Base-by-base conservation (phyloP, 2,113 vertebrate genomes). In the Struthio camelus region DNA sequence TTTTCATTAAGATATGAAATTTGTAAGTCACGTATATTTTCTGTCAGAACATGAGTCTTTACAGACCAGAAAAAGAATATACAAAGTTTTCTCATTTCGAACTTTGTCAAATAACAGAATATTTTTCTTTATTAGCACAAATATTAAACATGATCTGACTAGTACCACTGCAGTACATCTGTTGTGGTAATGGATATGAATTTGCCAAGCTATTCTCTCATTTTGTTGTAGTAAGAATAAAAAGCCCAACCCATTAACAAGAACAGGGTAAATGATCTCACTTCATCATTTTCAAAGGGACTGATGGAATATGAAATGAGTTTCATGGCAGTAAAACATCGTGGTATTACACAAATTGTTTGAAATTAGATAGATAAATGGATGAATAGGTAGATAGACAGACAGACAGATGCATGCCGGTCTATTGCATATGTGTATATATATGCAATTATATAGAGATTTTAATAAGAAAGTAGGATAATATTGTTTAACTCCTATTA, bases 251-350 rank as follows among this genome's bases (percentile, higher is more conserved):
- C 95, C 96, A 96, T 95, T 98, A 93, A 96, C 93, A 97, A 89
- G 89, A 90, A 75, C 78, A 92, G 95, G 44, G 76, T 94, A 97
- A 97, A 95, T 98, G 89, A 97, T 97, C 83, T 85, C 95, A 97
- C 94, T 97, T 95, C 91, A 98, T 98, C 97, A 98, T 97, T 97
- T 96, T 97, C 93, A 97, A 97, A 95, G 85, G 75, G 95, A 95
- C 87, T 94, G 97, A 97, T 97, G 96, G 97, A 97, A 98, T 97
- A 96, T 98, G 97, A 98, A 98, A 98, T 98, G 91, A 96, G 82
- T 96, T 97, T 96, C 87, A 80, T 90, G 92, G 94, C 88, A 96
- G 91, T 93, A 97, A 97, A 86, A 51, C 72, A 50, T 80, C 95
- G 83, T 53, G 76, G 71, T 95, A 90, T 94, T 96, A 92, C 16